phyloP scores from a whole-genome alignment of 1,140 invertebrate genomes.

The Rhyzopertha dominica region DNA sequence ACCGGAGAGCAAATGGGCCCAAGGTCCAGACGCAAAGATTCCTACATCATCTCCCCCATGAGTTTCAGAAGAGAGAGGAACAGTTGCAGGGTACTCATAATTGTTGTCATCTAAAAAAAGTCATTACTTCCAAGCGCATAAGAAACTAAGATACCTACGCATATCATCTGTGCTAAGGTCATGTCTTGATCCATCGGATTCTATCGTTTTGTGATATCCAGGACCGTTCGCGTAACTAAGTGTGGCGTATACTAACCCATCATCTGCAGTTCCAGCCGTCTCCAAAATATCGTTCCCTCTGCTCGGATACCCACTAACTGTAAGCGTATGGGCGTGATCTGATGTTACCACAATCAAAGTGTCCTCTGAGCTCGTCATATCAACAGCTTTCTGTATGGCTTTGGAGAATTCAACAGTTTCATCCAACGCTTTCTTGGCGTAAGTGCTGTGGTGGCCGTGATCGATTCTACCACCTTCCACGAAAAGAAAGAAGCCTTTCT shows the following conservation, averaged over 20 bases:
- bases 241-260: constrained; percentile 59
- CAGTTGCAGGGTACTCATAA: constrained; percentile 48
- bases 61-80: constrained; percentile 49
- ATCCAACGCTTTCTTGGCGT: constrained; percentile 59
- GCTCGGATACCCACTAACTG: constrained; percentile 56
- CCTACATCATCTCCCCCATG: constrained; percentile 59
- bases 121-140: no score
- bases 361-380: constrained; percentile 49
- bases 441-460: constrained; percentile 63
- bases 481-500: constrained; percentile 65
- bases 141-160: constrained; percentile 27
- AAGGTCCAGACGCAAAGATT: constrained; percentile 57
- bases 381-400: constrained; percentile 56
- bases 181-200: constrained; percentile 28
- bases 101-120: constrained; percentile 30
- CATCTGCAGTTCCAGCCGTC: constrained; percentile 20
- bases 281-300: constrained; percentile 63
- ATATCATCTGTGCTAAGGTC: constrained; percentile 38
- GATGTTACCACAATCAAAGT: constrained; percentile 62
- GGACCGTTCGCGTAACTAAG: constrained; percentile 68
- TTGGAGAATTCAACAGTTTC: constrained; percentile 67
- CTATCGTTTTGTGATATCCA: constrained; percentile 49
- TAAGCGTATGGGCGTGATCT: constrained; percentile 60
- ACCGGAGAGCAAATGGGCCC: constrained; percentile 61
- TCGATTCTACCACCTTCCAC: constrained; percentile 72